Percentiles rank a stretch among this genome's conserved stretches.
Evolutionary conservation across 2,113 vertebrate genomes (phyloP).

Genomic region (Rafetus swinhoei): DNA sequence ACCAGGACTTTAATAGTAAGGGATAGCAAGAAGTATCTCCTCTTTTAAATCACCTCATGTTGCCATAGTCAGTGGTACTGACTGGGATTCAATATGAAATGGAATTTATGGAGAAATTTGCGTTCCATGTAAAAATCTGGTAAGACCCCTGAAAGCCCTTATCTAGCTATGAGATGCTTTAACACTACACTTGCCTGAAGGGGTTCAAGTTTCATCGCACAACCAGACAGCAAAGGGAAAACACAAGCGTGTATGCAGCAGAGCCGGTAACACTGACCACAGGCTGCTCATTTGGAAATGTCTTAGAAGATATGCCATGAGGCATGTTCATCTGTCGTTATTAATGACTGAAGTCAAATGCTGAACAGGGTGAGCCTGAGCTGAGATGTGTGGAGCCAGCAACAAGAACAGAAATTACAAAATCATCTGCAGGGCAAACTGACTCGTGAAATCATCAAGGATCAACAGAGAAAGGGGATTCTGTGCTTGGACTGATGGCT

Average conservation of each 20-base stretch:
- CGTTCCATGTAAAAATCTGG: constrained; percentile 70
- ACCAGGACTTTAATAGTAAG: constrained; percentile 12
- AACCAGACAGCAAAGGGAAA: constrained; percentile 77
- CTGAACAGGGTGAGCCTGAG: constrained; percentile 62
- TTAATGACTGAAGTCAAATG: constrained; percentile 70
- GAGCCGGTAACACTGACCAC: constrained; percentile 14
- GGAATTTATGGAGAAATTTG: constrained; percentile 70
- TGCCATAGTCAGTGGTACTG: constrained; percentile 60
- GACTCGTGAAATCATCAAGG: background rate
- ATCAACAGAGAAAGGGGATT: background rate
- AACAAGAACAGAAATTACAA: constrained; percentile 48
- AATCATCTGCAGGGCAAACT: background rate
- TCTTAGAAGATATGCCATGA: constrained; percentile 69
- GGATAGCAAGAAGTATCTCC: constrained; percentile 25
- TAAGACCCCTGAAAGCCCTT: constrained; percentile 68
- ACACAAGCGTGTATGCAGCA: constrained; percentile 62
- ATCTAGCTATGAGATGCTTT: constrained; percentile 71
- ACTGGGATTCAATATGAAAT: constrained; percentile 64
- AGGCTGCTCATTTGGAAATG: constrained; percentile 59
- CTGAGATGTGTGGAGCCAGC: constrained; percentile 43
- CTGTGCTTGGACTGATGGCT: background rate
- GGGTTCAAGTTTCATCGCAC: constrained; percentile 68
- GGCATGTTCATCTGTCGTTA: constrained; percentile 55
- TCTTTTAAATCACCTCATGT: constrained; percentile 56
- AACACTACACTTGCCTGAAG: constrained; percentile 62